A percentile compares a stretch with the other conserved stretches of the same genome.
Evolutionary conservation across 2,888 invertebrate genomes (phyloP).

Genomic region (Chrysolina americana): DNA sequence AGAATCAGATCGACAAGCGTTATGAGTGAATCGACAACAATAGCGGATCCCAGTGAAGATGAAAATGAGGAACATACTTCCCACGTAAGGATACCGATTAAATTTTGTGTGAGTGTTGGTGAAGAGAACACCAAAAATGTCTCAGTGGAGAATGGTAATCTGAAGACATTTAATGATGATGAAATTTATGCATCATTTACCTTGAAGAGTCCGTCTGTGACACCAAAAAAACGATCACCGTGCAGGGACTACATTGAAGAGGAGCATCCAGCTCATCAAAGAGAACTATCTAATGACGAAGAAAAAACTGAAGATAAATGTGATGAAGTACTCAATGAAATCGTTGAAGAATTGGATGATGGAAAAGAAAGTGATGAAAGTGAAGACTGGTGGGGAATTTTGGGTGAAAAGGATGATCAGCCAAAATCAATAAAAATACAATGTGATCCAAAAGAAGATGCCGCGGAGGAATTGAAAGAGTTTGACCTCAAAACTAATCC

Average conservation of each 20-base stretch:
- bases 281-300: conserved; percentile 23
- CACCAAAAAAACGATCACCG: conserved; percentile 29
- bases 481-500: conserved; percentile 35
- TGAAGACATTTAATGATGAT: conserved; percentile 19
- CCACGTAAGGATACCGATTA: conserved; percentile 27
- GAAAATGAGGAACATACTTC: conserved; percentile 63
- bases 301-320: conserved; percentile 37
- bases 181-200: conserved; percentile 43
- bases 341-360: conserved; percentile 31
- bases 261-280: conserved; percentile 6
- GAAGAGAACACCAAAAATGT: conserved; percentile 60
- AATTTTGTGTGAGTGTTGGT: conserved; percentile 33
- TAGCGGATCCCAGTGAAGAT: conserved; percentile 62
- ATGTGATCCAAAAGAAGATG: conserved; percentile 18
- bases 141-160: conserved; percentile 56
- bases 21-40: conserved; percentile 60
- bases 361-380: conserved; percentile 59
- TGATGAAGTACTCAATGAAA: conserved; percentile 36
- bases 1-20: conserved; percentile 65
- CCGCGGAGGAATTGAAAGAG: conserved; percentile 23
- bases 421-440: conserved; percentile 27
- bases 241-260: conserved; percentile 22
- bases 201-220: conserved; percentile 36
- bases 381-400: conserved; percentile 59
- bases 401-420: conserved; percentile 53